phyloP scores from a whole-genome alignment of 2,888 invertebrate species.

The Keiferia lycopersicella region DNA sequence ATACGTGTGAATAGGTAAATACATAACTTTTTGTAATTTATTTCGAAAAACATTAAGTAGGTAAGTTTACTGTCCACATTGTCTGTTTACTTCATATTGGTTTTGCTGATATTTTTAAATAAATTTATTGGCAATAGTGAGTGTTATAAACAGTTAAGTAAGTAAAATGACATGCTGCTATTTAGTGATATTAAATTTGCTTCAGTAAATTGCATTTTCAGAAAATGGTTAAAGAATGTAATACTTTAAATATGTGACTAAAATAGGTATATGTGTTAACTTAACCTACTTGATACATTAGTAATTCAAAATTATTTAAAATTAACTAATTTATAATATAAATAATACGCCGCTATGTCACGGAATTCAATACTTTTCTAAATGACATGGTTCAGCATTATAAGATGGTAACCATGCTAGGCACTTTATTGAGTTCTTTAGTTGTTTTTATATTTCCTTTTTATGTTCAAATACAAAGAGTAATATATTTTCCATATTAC shows the following conservation, averaged over 20 bases:
- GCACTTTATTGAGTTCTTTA: background rate
- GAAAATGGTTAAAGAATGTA: background rate
- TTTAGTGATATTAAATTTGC: conserved; percentile 2
- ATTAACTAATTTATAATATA: background rate
- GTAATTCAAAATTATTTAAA: background rate
- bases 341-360: background rate
- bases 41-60: too few species aligned
- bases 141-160: too few species aligned
- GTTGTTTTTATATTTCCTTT: background rate
- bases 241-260: background rate
- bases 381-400: background rate
- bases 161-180: background rate
- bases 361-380: background rate
- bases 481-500: background rate
- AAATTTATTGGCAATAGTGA: background rate
- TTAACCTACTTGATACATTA: background rate
- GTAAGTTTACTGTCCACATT: background rate
- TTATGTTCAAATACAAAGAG: background rate
- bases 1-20: background rate
- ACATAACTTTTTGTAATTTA: too few species aligned
- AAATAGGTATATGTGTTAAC: background rate
- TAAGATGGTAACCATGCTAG: background rate
- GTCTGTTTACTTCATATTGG: background rate
- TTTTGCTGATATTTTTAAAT: background rate
- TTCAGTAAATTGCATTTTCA: background rate